These are phyloP conservation scores for Pangasius larnaudii DNA, from an alignment of 2,797 vertebrate species.

Conservation along the genomic window DNA sequence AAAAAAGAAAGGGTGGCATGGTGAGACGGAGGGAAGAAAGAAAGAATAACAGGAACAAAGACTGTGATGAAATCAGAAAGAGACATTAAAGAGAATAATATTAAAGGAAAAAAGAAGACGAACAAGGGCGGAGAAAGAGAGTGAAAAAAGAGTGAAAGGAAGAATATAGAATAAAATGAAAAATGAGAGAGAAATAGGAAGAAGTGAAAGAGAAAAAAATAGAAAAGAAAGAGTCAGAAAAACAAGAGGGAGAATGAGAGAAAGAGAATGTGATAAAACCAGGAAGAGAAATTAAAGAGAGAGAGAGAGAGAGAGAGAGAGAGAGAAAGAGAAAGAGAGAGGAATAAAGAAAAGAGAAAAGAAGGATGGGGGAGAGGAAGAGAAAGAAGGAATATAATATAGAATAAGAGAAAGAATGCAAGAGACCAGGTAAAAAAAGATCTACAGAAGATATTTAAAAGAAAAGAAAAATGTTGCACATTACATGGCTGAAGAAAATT, in stretches of 20 bases:
- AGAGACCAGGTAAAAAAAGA: neutral
- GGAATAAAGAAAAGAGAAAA: neutral
- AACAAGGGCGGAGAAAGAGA: too few relatives aligned
- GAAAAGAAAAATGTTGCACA: neutral
- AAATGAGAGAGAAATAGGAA: neutral
- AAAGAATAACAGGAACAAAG: neutral
- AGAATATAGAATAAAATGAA: neutral
- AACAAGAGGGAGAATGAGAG: neutral
- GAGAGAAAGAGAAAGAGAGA: neutral
- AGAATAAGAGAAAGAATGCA: neutral
- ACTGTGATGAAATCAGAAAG: neutral
- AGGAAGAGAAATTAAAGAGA: neutral
- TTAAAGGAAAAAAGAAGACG: neutral
- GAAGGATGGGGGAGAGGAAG: neutral
- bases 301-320: too few relatives aligned
- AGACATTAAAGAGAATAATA: neutral
- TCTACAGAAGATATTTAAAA: neutral
- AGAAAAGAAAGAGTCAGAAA: neutral
- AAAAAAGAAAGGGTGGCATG: neutral
- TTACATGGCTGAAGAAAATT: neutral
- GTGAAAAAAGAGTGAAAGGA: neutral
- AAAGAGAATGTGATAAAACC: neutral
- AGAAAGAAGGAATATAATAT: too few relatives aligned
- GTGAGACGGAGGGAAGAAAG: neutral
- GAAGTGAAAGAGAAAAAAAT: too few relatives aligned